These are phyloP conservation scores for Anser cygnoides DNA, from an alignment of 2,113 vertebrate genomes.

Conservation along the genomic window DNA sequence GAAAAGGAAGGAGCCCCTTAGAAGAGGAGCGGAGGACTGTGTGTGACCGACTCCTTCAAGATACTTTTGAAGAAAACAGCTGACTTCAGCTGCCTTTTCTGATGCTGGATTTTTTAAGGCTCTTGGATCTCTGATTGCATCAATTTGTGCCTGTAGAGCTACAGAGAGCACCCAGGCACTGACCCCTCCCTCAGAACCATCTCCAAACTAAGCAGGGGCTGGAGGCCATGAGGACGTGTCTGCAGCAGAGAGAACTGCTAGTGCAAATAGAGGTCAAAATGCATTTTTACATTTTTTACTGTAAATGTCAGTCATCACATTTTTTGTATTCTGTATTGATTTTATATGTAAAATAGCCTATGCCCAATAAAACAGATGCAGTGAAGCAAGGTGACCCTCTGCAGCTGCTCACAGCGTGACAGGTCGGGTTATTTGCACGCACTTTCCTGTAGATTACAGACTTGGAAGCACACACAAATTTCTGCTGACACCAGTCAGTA, in stretches of 20 bases:
- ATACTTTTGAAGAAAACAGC: constrained; percentile 13
- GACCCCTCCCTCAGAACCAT: constrained; percentile 19
- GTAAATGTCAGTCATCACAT: constrained; percentile 66
- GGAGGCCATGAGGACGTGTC: neutral
- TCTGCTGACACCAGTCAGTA: neutral
- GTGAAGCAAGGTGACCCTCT: constrained; percentile 48
- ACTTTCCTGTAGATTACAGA: neutral
- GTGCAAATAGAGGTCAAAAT: constrained; percentile 31
- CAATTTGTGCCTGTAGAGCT: constrained; percentile 10
- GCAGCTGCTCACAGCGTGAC: neutral
- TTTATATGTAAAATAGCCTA: constrained; percentile 69
- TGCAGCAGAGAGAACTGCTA: neutral
- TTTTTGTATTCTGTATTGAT: constrained; percentile 72
- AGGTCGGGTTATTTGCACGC: neutral
- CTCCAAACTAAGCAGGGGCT: neutral
- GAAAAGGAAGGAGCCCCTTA: constrained; percentile 3
- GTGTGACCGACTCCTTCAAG: constrained; percentile 8
- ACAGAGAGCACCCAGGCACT: neutral
- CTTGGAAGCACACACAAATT: neutral
- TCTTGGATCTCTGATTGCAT: neutral
- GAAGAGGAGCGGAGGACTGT: neutral
- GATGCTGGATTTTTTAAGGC: constrained; percentile 34
- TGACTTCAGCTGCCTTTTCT: constrained; percentile 36
- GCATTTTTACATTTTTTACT: constrained; percentile 65
- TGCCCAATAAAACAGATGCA: constrained; percentile 66